These are phyloP conservation scores for Heliconius hortense DNA, from an alignment of 2,888 invertebrate species.

Conservation along the genomic window DNA sequence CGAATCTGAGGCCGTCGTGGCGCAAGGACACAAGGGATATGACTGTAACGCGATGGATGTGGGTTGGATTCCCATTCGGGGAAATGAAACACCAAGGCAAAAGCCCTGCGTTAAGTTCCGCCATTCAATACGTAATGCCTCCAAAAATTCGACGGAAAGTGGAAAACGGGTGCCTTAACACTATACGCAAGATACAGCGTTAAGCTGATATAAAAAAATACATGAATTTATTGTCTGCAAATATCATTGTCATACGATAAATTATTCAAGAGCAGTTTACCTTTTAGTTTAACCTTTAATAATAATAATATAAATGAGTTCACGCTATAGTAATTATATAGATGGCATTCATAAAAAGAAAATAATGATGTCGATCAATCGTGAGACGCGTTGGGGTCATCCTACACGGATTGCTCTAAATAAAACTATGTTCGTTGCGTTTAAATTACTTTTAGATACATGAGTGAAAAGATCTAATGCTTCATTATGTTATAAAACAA, in stretches of 20 bases:
- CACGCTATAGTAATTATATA: conserved; percentile 15
- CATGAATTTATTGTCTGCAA: background rate
- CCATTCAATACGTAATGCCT: too few species aligned
- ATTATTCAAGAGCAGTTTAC: conserved; percentile 3
- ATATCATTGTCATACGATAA: background rate
- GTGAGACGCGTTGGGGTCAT: background rate
- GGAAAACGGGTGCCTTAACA: too few species aligned
- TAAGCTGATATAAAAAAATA: too few species aligned
- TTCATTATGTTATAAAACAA: too few species aligned
- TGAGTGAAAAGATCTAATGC: background rate
- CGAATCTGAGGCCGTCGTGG: too few species aligned
- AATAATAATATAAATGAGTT: conserved; percentile 15
- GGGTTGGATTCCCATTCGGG: too few species aligned
- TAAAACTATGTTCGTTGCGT: background rate
- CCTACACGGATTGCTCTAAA: conserved; percentile 11
- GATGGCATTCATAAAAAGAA: conserved; percentile 10
- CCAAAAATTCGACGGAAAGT: too few species aligned
- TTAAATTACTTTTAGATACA: background rate
- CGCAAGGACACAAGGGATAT: too few species aligned
- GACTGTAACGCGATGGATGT: too few species aligned
- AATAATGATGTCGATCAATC: background rate
- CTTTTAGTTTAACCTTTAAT: conserved; percentile 21
- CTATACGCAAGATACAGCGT: too few species aligned
- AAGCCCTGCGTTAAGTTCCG: too few species aligned
- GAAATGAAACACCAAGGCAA: too few species aligned